Conservation (phyloP, 1,140 invertebrate species). For the Sitodiplosis mosellana region DNA sequence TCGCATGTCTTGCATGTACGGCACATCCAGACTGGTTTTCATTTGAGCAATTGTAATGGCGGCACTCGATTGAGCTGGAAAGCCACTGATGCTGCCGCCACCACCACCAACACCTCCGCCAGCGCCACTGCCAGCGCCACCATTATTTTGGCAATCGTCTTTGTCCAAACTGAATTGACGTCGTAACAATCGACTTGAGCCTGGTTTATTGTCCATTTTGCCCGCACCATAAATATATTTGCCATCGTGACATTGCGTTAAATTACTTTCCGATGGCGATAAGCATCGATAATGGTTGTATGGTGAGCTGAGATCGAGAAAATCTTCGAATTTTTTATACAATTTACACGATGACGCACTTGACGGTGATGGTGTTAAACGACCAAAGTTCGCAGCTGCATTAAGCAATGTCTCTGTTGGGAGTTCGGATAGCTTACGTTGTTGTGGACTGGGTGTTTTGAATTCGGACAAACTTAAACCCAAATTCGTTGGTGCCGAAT, state of each 20-base stretch:
- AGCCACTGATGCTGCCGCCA: conserved; percentile 11
- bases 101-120: too few relatives aligned
- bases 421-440: conserved; percentile 20
- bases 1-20: conserved; percentile 18
- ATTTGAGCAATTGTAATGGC: conserved; percentile 1
- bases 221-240: conserved; percentile 18
- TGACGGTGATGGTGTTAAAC: conserved; percentile 15
- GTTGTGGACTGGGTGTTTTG: conserved; percentile 15
- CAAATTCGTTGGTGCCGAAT: conserved; percentile 22
- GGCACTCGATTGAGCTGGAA: conserved; percentile 10
- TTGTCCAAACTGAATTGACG: conserved; percentile 52
- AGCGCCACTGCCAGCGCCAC: conserved; percentile 13
- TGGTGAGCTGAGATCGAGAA: conserved; percentile 46
- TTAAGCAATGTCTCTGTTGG: conserved; percentile 19
- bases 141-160: conserved; percentile 29
- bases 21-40: conserved; percentile 20
- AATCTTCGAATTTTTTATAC: conserved; percentile 24
- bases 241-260: conserved; percentile 23
- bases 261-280: conserved; percentile 41
- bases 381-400: conserved; percentile 18
- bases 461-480: conserved; percentile 20
- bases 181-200: conserved; percentile 33
- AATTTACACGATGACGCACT: conserved; percentile 19
- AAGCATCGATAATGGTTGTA: conserved; percentile 52
- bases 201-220: conserved; percentile 18